phyloP scores from a whole-genome alignment of 2,888 invertebrate species.

The Bombylius major region DNA sequence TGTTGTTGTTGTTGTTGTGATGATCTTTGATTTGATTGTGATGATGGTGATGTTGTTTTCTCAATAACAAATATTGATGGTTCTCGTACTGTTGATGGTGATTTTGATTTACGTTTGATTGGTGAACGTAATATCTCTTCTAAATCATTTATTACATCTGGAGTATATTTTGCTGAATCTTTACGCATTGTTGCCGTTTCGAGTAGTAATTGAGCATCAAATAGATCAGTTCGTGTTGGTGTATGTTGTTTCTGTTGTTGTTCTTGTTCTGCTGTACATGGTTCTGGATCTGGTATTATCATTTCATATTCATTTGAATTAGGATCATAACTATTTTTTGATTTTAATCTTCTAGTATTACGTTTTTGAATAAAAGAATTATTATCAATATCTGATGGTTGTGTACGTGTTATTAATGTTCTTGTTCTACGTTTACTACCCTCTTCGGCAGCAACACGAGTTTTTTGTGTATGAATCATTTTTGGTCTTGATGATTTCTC shows the following conservation, averaged over 20 bases:
- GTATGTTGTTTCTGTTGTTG: conserved; percentile 4
- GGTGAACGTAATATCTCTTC: conserved; percentile 36
- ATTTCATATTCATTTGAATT: conserved; percentile 29
- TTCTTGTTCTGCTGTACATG: conserved; percentile 28
- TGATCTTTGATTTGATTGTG: not conserved
- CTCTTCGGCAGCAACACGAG: conserved; percentile 39
- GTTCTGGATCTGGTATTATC: conserved; percentile 27
- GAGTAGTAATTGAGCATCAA: conserved; percentile 29
- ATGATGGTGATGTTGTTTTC: too few relatives aligned
- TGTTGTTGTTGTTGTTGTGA: not conserved
- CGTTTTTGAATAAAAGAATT: not conserved
- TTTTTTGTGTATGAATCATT: conserved; percentile 67
- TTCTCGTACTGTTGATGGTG: conserved; percentile 13
- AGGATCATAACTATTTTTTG: not conserved
- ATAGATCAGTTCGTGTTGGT: conserved; percentile 22
- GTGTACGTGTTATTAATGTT: conserved; percentile 39
- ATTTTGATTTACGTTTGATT: conserved; percentile 27
- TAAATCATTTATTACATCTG: conserved; percentile 33
- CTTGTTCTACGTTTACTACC: conserved; percentile 46
- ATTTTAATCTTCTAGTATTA: too few relatives aligned
- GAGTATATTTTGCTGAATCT: conserved; percentile 31
- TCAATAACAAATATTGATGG: conserved; percentile 23
- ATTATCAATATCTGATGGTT: conserved; percentile 18
- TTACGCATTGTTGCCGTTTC: conserved; percentile 28
- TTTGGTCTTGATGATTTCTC: conserved; percentile 45